phyloP scores from a whole-genome alignment of 2,113 vertebrate genomes.

The Oreochromis aureus region DNA sequence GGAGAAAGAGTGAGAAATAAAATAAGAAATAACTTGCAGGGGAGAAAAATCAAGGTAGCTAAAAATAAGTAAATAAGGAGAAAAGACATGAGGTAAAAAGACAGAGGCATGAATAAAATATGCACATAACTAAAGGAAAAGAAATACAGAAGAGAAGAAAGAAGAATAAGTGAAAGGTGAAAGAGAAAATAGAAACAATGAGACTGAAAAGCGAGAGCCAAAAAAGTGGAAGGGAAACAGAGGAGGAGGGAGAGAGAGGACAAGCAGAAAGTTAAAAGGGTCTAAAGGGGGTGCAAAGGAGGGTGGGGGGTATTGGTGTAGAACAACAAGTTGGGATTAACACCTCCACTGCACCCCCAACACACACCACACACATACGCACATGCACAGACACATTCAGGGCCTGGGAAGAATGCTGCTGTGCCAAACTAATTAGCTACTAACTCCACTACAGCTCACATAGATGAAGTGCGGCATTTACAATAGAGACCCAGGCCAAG shows the following conservation, averaged over 20 bases:
- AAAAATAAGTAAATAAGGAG: not conserved
- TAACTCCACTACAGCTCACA: conserved; percentile 47
- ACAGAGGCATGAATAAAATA: not conserved
- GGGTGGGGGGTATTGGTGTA: conserved; percentile 31
- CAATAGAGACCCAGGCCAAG: not conserved
- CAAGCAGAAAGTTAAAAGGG: conserved; percentile 8
- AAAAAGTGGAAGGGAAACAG: not conserved
- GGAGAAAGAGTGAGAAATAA: not conserved
- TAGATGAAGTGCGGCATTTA: conserved; percentile 16
- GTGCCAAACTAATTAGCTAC: conserved; percentile 67
- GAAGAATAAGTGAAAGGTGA: not conserved
- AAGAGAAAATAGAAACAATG: not conserved
- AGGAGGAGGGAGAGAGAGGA: not conserved
- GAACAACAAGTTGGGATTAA: conserved; percentile 72
- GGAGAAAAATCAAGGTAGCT: not conserved
- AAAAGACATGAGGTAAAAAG: not conserved
- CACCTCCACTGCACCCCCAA: conserved; percentile 1
- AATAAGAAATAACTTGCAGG: not conserved
- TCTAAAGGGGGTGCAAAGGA: not conserved
- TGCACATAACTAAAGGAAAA: not conserved
- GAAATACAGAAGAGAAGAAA: not conserved
- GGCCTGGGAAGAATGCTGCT: conserved; percentile 46
- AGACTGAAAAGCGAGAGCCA: not conserved
- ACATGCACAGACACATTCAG: conserved; percentile 7
- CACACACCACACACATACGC: conserved; percentile 17